A percentile compares a stretch with the other conserved stretches of the same genome.
Conservation (phyloP, 2,888 invertebrate species). For the Ochropleura plecta region DNA sequence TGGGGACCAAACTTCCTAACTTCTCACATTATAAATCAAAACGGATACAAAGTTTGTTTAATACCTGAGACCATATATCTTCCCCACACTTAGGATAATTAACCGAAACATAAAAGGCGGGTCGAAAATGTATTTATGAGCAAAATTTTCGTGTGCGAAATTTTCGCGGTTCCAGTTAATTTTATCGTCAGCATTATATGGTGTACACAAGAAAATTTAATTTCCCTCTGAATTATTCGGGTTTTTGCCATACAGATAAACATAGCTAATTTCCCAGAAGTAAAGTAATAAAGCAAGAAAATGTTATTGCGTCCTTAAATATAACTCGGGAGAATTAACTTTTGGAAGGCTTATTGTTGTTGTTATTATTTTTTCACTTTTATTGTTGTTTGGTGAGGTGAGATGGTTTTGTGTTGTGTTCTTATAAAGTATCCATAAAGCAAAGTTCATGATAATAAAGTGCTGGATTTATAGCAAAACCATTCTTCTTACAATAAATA, state of each 20-base stretch:
- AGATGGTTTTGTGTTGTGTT: slow-evolving; percentile 1
- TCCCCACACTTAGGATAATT: slow-evolving; percentile 46
- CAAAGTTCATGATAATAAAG: not conserved
- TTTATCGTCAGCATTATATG: slow-evolving; percentile 36
- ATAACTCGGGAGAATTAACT: slow-evolving; percentile 33
- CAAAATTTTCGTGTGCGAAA: slow-evolving; percentile 53
- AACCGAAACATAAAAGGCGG: slow-evolving; percentile 53
- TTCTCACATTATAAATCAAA: slow-evolving; percentile 45
- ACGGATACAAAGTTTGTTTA: slow-evolving; percentile 35
- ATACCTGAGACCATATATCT: slow-evolving; percentile 41
- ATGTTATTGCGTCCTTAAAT: slow-evolving; percentile 30
- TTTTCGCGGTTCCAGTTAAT: slow-evolving; percentile 47
- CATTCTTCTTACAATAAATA: not conserved
- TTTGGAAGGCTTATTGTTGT: slow-evolving; percentile 23
- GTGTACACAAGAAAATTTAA: slow-evolving; percentile 56
- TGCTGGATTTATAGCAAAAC: not conserved
- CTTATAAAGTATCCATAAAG: slow-evolving; percentile 19
- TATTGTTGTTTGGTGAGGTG: slow-evolving; percentile 41
- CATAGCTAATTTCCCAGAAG: slow-evolving; percentile 44
- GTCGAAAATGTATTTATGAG: slow-evolving; percentile 60
- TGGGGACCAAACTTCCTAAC: not conserved
- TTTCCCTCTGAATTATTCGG: slow-evolving; percentile 42
- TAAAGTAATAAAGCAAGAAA: slow-evolving; percentile 48
- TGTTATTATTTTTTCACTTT: slow-evolving; percentile 31
- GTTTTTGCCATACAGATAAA: slow-evolving; percentile 32